These are phyloP conservation scores for Leuciscus idus DNA, from an alignment of 2,113 vertebrate species.

Conservation along the genomic window DNA sequence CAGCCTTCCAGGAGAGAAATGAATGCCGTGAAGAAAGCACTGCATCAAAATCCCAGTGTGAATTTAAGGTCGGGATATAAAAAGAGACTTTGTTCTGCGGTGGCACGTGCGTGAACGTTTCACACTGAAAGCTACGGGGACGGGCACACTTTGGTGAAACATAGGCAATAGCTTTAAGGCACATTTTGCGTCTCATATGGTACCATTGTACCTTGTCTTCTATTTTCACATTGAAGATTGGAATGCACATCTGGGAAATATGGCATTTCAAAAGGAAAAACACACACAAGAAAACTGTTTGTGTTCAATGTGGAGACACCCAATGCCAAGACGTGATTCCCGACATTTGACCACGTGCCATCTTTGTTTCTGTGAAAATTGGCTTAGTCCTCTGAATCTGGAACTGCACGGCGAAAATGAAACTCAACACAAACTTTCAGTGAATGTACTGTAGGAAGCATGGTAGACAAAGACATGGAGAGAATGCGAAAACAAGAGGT, in stretches of 20 bases:
- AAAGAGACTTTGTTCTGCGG: background rate
- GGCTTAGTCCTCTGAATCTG: conserved; percentile 7
- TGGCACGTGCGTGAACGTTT: background rate
- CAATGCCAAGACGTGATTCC: background rate
- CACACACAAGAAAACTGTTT: background rate
- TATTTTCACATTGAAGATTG: conserved; percentile 14
- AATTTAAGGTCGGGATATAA: background rate
- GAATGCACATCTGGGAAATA: conserved; percentile 4
- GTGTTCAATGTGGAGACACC: background rate
- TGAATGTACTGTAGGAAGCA: background rate
- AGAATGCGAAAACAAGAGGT: background rate
- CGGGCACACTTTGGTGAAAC: background rate
- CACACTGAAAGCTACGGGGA: background rate
- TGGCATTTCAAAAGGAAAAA: background rate
- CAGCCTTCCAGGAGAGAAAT: background rate
- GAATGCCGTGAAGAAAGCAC: background rate
- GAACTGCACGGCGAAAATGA: background rate
- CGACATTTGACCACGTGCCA: conserved; percentile 6
- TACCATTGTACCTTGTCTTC: background rate
- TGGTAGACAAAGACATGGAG: background rate
- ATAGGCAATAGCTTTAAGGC: background rate
- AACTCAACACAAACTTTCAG: conserved; percentile 19
- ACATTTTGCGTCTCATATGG: background rate
- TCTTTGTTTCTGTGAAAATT: conserved; percentile 30
- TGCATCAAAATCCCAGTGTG: background rate